These are phyloP conservation scores for Dreissena polymorpha DNA, from an alignment of 1,140 invertebrate genomes.

Conservation along the genomic window DNA sequence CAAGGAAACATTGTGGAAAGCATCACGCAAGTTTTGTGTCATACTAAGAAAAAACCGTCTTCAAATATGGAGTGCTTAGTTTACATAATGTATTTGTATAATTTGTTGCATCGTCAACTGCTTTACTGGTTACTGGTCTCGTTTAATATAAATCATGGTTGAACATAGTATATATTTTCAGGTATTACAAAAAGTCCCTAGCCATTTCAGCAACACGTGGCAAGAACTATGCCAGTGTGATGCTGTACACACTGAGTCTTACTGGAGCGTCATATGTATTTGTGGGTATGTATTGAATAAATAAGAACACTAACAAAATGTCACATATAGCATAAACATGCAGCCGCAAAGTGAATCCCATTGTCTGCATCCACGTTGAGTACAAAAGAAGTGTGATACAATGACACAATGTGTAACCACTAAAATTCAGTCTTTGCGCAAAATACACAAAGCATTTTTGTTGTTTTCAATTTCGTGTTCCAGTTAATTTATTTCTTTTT, in stretches of 20 bases:
- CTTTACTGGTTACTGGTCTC: not conserved
- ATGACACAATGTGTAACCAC: not conserved
- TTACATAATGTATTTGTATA: not conserved
- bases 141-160: not conserved
- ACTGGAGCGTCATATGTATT: not conserved
- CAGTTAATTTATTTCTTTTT: not conserved
- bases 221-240: not conserved
- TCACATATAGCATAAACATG: not conserved
- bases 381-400: too few relatives aligned
- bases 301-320: not conserved
- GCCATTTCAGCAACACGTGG: not conserved
- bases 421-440: not conserved
- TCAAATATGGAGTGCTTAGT: not conserved
- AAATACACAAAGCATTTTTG: not conserved
- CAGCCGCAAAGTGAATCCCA: too few relatives aligned
- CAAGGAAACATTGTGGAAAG: not conserved
- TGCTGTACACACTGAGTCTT: not conserved
- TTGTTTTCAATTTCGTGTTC: too few relatives aligned
- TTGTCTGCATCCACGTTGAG: not conserved
- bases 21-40: not conserved
- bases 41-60: not conserved
- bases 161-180: not conserved
- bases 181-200: slow-evolving; percentile 9
- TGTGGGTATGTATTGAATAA: too few relatives aligned
- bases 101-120: not conserved